These are phyloP conservation scores for Chydorus sphaericus DNA, from an alignment of 2,888 invertebrate species.

Conservation along the genomic window DNA sequence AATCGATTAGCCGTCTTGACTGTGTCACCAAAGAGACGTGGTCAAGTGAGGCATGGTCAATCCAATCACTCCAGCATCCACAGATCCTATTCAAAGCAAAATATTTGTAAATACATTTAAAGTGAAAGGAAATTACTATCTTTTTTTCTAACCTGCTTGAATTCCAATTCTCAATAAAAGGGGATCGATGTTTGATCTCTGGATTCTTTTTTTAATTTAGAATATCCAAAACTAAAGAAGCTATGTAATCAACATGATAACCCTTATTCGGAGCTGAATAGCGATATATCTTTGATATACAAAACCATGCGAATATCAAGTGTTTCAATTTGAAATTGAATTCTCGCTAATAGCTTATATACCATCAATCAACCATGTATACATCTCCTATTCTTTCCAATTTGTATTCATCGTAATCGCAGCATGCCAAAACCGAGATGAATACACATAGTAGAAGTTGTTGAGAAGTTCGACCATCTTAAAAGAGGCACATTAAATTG, in stretches of 20 bases:
- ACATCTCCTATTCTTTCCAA: conserved; percentile 88
- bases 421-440: conserved; percentile 91
- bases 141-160: conserved; percentile 36
- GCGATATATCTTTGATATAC: too few relatives aligned
- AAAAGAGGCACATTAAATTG: too few relatives aligned
- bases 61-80: conserved; percentile 87
- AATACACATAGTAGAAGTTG: conserved; percentile 91
- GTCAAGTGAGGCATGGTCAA: conserved; percentile 85
- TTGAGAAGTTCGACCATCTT: conserved; percentile 91
- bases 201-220: too few relatives aligned
- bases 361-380: too few relatives aligned
- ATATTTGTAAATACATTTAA: not conserved
- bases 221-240: too few relatives aligned
- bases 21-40: conserved; percentile 82
- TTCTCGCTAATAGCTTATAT: too few relatives aligned
- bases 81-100: conserved; percentile 46
- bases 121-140: not conserved
- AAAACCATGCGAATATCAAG: too few relatives aligned
- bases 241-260: conserved; percentile 60
- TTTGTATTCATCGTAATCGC: conserved; percentile 95
- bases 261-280: too few relatives aligned
- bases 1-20: conserved; percentile 84
- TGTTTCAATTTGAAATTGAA: too few relatives aligned
- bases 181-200: too few relatives aligned
- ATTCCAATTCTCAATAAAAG: conserved; percentile 83